Conservation (phyloP, 2,888 invertebrate genomes). For the Coelogynopora nodosa region DNA sequence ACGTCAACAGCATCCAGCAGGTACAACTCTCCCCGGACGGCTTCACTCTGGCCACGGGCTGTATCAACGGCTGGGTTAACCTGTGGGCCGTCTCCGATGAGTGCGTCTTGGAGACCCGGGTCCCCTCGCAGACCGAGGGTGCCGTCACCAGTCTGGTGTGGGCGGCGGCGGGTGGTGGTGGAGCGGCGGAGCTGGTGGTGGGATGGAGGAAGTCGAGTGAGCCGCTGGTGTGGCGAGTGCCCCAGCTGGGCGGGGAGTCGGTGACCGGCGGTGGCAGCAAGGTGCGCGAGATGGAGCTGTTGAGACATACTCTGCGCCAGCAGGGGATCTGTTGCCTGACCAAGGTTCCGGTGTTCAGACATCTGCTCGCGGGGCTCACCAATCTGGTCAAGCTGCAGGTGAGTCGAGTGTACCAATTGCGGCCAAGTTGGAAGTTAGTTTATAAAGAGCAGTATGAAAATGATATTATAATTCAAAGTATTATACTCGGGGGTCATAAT, state of each 20-base stretch:
- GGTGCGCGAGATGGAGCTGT: slow-evolving; percentile 64
- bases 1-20: not conserved
- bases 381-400: not conserved
- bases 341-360: slow-evolving; percentile 65
- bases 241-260: not conserved
- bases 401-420: too few relatives aligned
- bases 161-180: not conserved
- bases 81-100: slow-evolving; percentile 66
- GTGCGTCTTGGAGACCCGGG: slow-evolving; percentile 40
- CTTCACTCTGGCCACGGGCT: slow-evolving; percentile 64
- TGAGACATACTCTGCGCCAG: slow-evolving; percentile 64
- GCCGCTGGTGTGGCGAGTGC: not conserved
- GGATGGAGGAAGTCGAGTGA: not conserved
- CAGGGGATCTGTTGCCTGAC: slow-evolving; percentile 65
- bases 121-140: not conserved
- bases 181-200: not conserved
- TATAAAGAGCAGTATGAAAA: too few relatives aligned
- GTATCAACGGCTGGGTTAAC: slow-evolving; percentile 65
- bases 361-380: slow-evolving; percentile 54
- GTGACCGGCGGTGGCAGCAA: slow-evolving; percentile 49
- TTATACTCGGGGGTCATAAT: too few relatives aligned
- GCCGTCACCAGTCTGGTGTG: slow-evolving; percentile 21
- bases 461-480: too few relatives aligned
- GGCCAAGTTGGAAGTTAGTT: too few relatives aligned
- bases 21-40: not conserved